Base-by-base conservation (phyloP, 2,888 invertebrate species). In the Drosophila quinaria region DNA sequence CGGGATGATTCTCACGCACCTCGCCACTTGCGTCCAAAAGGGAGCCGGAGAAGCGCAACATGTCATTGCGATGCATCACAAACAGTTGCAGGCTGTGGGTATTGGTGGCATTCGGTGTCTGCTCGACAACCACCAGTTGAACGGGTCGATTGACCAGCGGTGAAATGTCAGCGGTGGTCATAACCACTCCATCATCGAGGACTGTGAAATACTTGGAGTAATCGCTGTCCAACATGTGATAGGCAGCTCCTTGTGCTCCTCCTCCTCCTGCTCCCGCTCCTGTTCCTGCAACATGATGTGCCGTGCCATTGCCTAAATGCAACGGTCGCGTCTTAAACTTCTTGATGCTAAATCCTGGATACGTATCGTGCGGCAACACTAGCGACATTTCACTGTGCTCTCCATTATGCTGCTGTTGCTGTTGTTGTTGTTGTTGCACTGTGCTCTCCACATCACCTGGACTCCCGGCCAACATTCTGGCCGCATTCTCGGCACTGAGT, bases 131-230 rank as follows among this genome's bases (percentile, higher is more conserved):
- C 58, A 97, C 95, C 65, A 97, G 94, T 91, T 97, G 96, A 29
- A 97, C 95, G 0, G 97, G 96, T 78, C 95, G 95, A 91, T 97
- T 96, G 69, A 97, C 95, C 70, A 98, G 93, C 13, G 97, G 96
- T 58, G 95, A 95, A 44, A 98, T 94, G 90, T 97, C 97, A 41
- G 97, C 95, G 29, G 97, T 97, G 49, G 97, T 97, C 97, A 98
- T 98, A 64, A 98, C 95, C 63, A 97, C 95, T 56, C 98, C 98
- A 92, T 97, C 96, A 79, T 96, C 95, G 64, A 98, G 94, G 78
- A 98, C 95, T 10, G 98, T 96, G 93, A 98, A 98, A 93, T 96
- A 97, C 80, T 96, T 95, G 50, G 96, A 96, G 92, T 95, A 97
- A 75, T 96, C 96, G 54, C 96, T 96, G 89, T 97, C 96, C 88